Evolutionary conservation across 2,888 invertebrate genomes (phyloP).

Genomic region (Thera obeliscata): DNA sequence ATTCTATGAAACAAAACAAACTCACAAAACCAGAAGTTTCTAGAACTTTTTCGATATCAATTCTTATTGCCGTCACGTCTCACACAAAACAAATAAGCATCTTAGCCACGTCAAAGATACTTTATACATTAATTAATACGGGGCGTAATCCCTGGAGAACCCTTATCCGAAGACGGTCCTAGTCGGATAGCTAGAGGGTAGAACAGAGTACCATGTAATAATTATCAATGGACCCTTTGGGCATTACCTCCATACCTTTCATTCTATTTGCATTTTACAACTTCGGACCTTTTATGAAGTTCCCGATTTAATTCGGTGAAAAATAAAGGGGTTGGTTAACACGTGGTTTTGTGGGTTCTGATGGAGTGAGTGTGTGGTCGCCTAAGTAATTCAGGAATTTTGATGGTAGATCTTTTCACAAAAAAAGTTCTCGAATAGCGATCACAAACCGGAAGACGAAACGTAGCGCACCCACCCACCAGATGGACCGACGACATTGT

Average conservation of each 20-base stretch:
- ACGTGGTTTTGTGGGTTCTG: conserved; percentile 44
- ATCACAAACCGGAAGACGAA: too few species aligned
- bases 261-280: conserved; percentile 72
- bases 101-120: conserved; percentile 62
- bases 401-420: conserved; percentile 17
- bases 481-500: too few species aligned
- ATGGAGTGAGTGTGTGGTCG: conserved; percentile 30
- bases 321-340: conserved; percentile 54
- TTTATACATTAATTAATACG: conserved; percentile 72
- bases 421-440: neutral
- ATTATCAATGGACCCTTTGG: conserved; percentile 81
- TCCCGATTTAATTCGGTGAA: conserved; percentile 60
- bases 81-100: conserved; percentile 55
- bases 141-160: conserved; percentile 63
- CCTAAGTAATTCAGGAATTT: conserved; percentile 27
- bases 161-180: conserved; percentile 59
- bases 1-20: neutral
- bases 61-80: conserved; percentile 35
- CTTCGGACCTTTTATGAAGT: conserved; percentile 56
- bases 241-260: conserved; percentile 50
- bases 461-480: too few species aligned
- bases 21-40: neutral
- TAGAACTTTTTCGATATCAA: conserved; percentile 13
- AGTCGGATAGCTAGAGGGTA: conserved; percentile 34
- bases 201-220: conserved; percentile 67